Conservation (phyloP, 2,113 vertebrate species). For the Lanius ludovicianus region DNA sequence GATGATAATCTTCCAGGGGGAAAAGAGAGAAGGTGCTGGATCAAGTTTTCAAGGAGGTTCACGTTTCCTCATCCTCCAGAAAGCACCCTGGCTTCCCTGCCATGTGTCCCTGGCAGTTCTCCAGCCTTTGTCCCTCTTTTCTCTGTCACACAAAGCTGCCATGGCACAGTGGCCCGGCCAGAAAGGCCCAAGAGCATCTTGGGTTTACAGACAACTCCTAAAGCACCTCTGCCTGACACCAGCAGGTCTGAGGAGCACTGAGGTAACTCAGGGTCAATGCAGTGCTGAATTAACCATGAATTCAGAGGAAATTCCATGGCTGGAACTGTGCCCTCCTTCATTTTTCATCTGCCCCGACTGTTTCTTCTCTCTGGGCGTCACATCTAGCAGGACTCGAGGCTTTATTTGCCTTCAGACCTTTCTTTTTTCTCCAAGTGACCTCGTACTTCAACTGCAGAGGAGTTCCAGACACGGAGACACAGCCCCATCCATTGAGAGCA, state of each 20-base stretch:
- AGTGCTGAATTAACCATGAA: not conserved
- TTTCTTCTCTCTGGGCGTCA: not conserved
- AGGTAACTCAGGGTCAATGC: accelerated
- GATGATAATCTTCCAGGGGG: not conserved
- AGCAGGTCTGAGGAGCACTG: not conserved
- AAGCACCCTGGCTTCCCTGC: not conserved
- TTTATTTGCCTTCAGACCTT: not conserved
- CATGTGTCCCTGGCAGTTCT: not conserved
- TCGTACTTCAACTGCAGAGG: not conserved
- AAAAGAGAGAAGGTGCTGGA: not conserved
- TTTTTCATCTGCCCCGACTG: not conserved
- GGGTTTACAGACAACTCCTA: not conserved
- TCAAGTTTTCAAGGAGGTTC: not conserved
- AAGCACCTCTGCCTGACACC: not conserved
- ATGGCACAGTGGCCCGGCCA: not conserved
- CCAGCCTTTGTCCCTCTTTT: not conserved
- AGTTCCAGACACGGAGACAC: not conserved
- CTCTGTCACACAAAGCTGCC: not conserved
- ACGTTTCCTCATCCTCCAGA: not conserved
- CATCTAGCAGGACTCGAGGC: not conserved
- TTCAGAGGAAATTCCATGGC: not conserved
- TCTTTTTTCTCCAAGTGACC: not conserved
- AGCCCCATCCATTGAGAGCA: not conserved
- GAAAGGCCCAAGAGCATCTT: not conserved
- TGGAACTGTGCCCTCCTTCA: not conserved